These are phyloP conservation scores for Drosophila sordidula DNA, from an alignment of 2,888 invertebrate genomes.

Conservation along the genomic window DNA sequence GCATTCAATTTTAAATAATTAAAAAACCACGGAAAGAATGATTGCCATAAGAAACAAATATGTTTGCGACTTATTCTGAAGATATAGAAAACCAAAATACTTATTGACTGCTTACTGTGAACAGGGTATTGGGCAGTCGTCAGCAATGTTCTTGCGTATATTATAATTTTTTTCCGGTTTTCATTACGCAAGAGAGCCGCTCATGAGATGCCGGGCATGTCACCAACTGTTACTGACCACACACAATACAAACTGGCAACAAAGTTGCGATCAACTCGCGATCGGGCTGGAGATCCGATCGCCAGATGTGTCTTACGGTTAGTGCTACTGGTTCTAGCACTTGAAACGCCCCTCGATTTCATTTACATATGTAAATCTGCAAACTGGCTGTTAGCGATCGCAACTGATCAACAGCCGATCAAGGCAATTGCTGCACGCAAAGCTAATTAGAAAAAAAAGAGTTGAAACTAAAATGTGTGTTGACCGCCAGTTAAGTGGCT, in stretches of 20 bases:
- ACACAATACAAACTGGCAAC: conserved; percentile 13
- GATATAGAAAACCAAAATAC: too few species aligned
- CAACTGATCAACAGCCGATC: conserved; percentile 3
- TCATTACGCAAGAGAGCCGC: conserved; percentile 8
- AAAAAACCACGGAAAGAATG: too few species aligned
- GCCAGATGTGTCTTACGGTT: neutral
- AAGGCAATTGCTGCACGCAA: conserved; percentile 18
- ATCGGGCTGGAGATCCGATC: conserved; percentile 2
- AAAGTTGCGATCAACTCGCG: neutral
- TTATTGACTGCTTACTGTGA: neutral
- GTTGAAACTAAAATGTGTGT: neutral
- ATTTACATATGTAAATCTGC: conserved; percentile 4
- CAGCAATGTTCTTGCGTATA: neutral
- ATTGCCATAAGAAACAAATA: too few species aligned
- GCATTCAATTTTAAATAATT: too few species aligned
- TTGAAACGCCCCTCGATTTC: neutral
- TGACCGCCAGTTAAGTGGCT: conserved; percentile 38
- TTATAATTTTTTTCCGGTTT: conserved; percentile 8
- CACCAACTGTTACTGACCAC: conserved; percentile 36
- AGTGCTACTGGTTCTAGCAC: conserved; percentile 1
- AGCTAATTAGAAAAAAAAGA: conserved; percentile 3
- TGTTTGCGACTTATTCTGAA: too few species aligned
- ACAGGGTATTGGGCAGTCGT: neutral
- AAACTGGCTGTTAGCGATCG: neutral
- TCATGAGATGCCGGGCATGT: conserved; percentile 5